Percentiles rank a stretch among this genome's conserved stretches.
Conservation (phyloP, 2,113 vertebrate species). For the Odocoileus virginianus region DNA sequence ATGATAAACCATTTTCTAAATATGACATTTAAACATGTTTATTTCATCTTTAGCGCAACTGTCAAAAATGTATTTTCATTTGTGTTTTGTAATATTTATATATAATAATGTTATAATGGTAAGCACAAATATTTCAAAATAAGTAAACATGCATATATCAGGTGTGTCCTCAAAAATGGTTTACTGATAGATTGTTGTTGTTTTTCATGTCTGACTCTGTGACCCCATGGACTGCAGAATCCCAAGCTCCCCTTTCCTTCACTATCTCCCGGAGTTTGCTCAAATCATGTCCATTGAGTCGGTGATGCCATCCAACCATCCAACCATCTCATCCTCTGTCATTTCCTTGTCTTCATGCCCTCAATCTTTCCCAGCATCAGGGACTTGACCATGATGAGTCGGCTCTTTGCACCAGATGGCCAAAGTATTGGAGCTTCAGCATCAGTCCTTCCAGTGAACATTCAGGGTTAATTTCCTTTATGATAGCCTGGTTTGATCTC, state of each 20-base stretch:
- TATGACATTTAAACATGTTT: background rate
- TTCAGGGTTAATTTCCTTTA: background rate
- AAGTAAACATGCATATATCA: background rate
- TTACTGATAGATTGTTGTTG: background rate
- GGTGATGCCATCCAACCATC: background rate
- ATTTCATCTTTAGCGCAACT: background rate
- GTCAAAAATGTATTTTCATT: background rate
- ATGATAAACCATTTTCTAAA: background rate
- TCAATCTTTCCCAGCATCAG: background rate
- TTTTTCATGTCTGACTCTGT: background rate
- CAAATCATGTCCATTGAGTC: background rate
- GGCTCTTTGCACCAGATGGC: background rate
- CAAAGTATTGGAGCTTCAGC: background rate
- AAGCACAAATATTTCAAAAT: background rate
- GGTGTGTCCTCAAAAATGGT: background rate
- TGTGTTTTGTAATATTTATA: background rate
- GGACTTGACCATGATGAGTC: background rate
- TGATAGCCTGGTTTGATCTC: background rate
- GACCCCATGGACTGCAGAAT: background rate
- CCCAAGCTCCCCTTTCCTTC: background rate
- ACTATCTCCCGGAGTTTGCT: background rate
- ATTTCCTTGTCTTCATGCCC: background rate
- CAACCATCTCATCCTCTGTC: background rate
- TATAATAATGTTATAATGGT: background rate
- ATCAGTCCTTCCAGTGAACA: background rate